Evolutionary conservation across 2,113 vertebrate species (phyloP).

Genomic region (Spea bombifrons): DNA sequence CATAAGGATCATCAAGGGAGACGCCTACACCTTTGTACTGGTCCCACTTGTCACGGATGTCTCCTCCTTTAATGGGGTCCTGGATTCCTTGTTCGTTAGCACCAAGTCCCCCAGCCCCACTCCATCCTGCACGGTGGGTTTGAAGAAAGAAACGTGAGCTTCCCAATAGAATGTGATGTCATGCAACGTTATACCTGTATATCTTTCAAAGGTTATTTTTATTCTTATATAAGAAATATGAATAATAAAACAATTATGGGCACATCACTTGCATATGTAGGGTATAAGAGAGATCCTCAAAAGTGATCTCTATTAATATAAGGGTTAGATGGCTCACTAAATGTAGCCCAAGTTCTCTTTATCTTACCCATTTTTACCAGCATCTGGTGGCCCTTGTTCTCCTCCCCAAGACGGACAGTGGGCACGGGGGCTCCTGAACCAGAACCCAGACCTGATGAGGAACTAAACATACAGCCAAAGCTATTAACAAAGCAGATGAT

Average conservation of each 20-base stretch:
- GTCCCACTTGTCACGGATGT: constrained; percentile 96
- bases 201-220: no score
- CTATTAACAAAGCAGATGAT: background rate
- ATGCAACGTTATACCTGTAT: no score
- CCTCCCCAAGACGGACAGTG: constrained; percentile 86
- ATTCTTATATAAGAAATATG: no score
- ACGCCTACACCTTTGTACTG: constrained; percentile 98
- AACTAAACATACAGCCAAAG: constrained; percentile 60
- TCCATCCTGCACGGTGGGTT: constrained; percentile 78
- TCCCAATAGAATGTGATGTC: no score
- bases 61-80: constrained; percentile 95
- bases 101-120: constrained; percentile 89
- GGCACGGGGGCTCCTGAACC: constrained; percentile 67
- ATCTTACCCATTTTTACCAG: constrained; percentile 81
- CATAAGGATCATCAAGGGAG: constrained; percentile 90
- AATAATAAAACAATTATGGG: no score
- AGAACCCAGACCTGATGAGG: constrained; percentile 77
- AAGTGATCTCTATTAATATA: no score
- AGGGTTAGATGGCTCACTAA: no score
- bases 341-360: background rate
- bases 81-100: constrained; percentile 98
- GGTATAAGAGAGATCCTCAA: no score
- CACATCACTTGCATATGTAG: no score
- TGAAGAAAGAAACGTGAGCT: no score
- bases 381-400: constrained; percentile 93